Evolutionary conservation across 2,113 vertebrate species (phyloP), one percentile per base, ranked within the genome.

Genomic region (Oxyruncus cristatus): DNA sequence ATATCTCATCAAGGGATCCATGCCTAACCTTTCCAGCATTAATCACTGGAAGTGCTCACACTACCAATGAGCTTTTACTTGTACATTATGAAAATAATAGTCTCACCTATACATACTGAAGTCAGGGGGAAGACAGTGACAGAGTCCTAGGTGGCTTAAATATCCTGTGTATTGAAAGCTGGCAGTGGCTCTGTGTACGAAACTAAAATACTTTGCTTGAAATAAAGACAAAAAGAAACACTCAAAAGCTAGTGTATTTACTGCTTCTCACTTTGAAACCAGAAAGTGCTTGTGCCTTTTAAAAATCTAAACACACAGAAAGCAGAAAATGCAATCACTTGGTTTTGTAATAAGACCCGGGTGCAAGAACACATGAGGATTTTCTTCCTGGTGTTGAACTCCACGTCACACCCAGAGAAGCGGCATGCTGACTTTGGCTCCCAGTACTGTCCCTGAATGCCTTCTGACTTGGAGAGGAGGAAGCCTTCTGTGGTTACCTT

Each of bases 401-500:
- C 73, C 46, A 47, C 42, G 20, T 80, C 85, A 72, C 42, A 86
- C 27, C 12, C 26, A 1, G 44, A 94, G 78, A 88, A 85, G 82
- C 42, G 56, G 67, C 63, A 22, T 11, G 14, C 50, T 63, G 55
- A 20, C 72, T 90, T 90, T 83, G 68, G 72, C 50, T 93, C 27
- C 44, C 58, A 90, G 24, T 30, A 35, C 39, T 52, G 24, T 55
- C 39, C 55, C 46, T 12, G 12, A 72, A 71, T 46, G 37, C 58
- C n/a, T 88, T 92, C 76, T 0, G 0, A 56, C 83, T 68, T 49
- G 58, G 52, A 86, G 52, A 80, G 32, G 17, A 86, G 65, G 81
- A 96, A 81, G 37, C 19, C 53, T 23, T 41, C 61, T 92, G 79
- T 92, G 37, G n/a, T 94, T 95, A 84, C 89, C 61, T 93, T 75